phyloP scores from a whole-genome alignment of 2,888 invertebrate genomes.

The Macroteleia sp. region DNA sequence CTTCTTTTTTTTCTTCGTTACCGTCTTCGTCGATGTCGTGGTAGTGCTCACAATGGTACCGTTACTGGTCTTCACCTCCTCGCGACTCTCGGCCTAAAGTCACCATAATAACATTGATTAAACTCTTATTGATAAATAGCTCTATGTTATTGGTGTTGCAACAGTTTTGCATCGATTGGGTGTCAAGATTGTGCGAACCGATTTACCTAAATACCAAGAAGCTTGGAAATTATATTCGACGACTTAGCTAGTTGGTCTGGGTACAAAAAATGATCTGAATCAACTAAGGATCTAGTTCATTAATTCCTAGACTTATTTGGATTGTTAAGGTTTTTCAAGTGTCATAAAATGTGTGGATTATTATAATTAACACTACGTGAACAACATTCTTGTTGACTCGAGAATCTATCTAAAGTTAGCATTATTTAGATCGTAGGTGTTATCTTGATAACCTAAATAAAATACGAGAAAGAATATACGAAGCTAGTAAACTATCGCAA shows the following conservation, averaged over 20 bases:
- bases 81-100: constrained; percentile 79
- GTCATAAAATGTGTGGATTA: neutral
- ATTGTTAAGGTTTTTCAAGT: neutral
- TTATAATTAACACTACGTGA: neutral
- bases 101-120: constrained; percentile 38
- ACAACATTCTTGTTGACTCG: too few species aligned
- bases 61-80: constrained; percentile 80
- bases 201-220: constrained; percentile 21
- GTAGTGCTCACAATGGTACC: constrained; percentile 74
- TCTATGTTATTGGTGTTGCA: neutral
- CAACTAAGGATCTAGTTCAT: constrained; percentile 21
- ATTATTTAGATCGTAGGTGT: too few species aligned
- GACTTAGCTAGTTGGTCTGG: constrained; percentile 1
- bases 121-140: neutral
- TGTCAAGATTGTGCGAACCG: neutral
- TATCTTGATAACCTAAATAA: too few species aligned
- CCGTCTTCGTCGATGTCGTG: constrained; percentile 72
- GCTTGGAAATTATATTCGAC: constrained; percentile 5
- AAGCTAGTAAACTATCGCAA: too few species aligned
- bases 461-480: too few species aligned
- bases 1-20: constrained; percentile 82
- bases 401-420: too few species aligned
- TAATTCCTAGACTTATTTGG: constrained; percentile 9
- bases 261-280: constrained; percentile 14
- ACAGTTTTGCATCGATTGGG: neutral